These are phyloP conservation scores for Podilymbus podiceps DNA, from an alignment of 2,113 vertebrate species.

Conservation along the genomic window DNA sequence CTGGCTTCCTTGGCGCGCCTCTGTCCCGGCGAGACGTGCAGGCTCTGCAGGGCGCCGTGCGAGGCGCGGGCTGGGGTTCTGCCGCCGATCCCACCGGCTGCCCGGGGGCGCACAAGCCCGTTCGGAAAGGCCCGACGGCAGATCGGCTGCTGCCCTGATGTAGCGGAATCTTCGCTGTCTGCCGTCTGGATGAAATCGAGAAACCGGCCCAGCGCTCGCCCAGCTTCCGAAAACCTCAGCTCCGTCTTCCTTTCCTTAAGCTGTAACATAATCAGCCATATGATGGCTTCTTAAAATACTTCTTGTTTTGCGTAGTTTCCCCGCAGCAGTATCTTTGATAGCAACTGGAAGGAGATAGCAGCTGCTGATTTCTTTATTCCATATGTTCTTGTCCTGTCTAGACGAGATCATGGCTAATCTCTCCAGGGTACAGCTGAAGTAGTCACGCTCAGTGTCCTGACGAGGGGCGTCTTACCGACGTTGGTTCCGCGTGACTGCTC, in stretches of 20 bases:
- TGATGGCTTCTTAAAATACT: background rate
- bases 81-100: background rate
- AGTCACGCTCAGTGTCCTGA: background rate
- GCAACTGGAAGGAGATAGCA: background rate
- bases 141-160: background rate
- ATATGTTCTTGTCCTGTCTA: background rate
- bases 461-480: background rate
- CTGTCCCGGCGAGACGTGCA: accelerated
- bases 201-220: background rate
- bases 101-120: background rate
- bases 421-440: background rate
- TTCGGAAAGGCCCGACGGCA: background rate
- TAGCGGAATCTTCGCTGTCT: background rate
- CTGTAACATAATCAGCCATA: background rate
- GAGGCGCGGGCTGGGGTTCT: background rate
- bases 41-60: background rate
- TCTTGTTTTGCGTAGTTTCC: background rate
- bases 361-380: slow-evolving; percentile 8
- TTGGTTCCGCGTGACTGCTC: background rate
- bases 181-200: background rate
- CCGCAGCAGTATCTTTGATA: accelerated
- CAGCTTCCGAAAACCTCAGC: background rate
- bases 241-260: background rate
- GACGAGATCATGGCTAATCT: background rate
- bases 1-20: background rate